Evolutionary conservation across 2,113 vertebrate species (phyloP), one percentile per base, ranked within the genome.

Genomic region (Jacana jacana): DNA sequence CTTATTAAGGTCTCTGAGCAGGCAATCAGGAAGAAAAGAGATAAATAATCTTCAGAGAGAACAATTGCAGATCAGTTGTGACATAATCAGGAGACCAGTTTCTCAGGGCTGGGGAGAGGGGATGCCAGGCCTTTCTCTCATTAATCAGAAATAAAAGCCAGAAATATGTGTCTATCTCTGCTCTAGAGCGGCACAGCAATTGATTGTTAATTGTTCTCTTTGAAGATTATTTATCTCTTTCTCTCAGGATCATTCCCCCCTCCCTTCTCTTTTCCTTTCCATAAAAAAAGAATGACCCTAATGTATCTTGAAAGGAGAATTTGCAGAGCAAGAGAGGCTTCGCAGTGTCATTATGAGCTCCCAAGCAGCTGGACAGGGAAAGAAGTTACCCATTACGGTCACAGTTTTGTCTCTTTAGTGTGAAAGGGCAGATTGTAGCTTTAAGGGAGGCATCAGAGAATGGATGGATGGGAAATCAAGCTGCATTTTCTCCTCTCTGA

Each of bases 171-270:
- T 93, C 85, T 94, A 89, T 96, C 95, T 91, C 76, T 69, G 51
- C 57, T 92, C 65, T 87, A 72, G 81, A 94, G 87, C 10, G 9
- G 69, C 6, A 5, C 65, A 79, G 84, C 86, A 94, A 97, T 75
- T 91, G 88, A 97, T 95, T 83, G 91, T 86, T 95, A 97, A 96
- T 97, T 94, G 93, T 96, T 95, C 77, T 88, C 37, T 95, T 88
- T 91, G 91, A 94, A 90, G 87, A 97, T 95, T 93, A 90, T 95
- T 95, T 96, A 94, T 96, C 94, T 94, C 57, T 70, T 72, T 86
- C 82, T 86, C 92, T 80, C 90, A 86, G 94, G 85, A 95, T 96
- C 9, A 0, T 58, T 88, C 92, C 61, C 63, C 73, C 60, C 58
- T 90, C 40, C 58, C 17, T 1, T 69, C 37, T 81, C 91, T 84